phyloP scores from a whole-genome alignment of 2,888 invertebrate species.

The Caradrina clavipalpis region DNA sequence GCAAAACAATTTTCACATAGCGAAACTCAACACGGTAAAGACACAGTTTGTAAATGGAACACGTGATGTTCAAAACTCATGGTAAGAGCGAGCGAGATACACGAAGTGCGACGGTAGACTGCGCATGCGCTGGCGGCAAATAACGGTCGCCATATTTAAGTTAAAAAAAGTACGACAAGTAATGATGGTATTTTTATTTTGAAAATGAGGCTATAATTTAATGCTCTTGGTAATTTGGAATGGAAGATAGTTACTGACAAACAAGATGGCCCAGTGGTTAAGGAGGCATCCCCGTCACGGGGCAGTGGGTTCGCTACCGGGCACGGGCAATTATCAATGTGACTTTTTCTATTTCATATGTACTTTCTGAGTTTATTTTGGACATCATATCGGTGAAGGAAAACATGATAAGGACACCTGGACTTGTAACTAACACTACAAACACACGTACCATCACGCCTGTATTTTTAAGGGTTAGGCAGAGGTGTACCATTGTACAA shows the following conservation, averaged over 20 bases:
- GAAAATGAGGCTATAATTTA: slow-evolving; percentile 30
- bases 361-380: no score
- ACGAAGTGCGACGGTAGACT: slow-evolving; percentile 71
- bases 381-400: no score
- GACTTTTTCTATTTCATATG: no score
- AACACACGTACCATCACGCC: no score
- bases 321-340: no score
- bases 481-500: no score
- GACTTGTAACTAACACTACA: no score
- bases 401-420: no score
- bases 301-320: no score
- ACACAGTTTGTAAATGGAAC: slow-evolving; percentile 56
- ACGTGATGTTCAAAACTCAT: slow-evolving; percentile 57
- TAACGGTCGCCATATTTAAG: slow-evolving; percentile 68
- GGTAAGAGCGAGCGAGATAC: slow-evolving; percentile 80
- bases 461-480: no score
- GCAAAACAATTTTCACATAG: slow-evolving; percentile 55
- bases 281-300: no score
- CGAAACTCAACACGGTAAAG: slow-evolving; percentile 41
- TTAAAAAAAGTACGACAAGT: slow-evolving; percentile 46
- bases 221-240: slow-evolving; percentile 17
- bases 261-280: no score
- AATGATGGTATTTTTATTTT: slow-evolving; percentile 38
- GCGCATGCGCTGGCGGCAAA: slow-evolving; percentile 67
- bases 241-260: not conserved